A percentile compares a stretch with the other conserved stretches of the same genome.
phyloP scores from a whole-genome alignment of 2,113 vertebrate species.

The Casuarius casuarius region DNA sequence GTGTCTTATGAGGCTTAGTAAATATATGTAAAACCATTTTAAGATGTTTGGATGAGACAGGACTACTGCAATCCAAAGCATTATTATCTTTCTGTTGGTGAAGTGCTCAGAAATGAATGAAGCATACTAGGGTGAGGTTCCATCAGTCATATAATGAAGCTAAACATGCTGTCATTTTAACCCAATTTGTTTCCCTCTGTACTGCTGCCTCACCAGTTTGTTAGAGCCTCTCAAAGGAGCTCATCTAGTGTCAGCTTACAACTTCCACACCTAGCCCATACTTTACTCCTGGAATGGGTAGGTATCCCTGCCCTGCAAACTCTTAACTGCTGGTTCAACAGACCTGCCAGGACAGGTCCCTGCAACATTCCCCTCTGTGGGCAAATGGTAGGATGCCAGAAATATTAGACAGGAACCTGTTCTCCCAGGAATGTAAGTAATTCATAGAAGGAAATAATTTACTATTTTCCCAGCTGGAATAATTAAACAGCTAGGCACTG shows the following conservation, averaged over 20 bases:
- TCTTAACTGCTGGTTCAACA: conserved; percentile 75
- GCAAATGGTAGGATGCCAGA: conserved; percentile 71
- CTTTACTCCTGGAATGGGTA: conserved; percentile 60
- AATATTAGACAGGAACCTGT: conserved; percentile 81
- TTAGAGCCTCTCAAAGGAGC: conserved; percentile 66
- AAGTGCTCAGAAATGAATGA: conserved; percentile 67
- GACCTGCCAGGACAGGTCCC: conserved; percentile 81
- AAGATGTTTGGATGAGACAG: conserved; percentile 59
- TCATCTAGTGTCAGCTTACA: conserved; percentile 68
- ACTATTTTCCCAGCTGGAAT: conserved; percentile 68
- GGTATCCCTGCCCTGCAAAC: conserved; percentile 68
- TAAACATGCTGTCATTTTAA: conserved; percentile 65
- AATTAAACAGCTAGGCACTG: conserved; percentile 50
- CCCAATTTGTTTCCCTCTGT: conserved; percentile 67
- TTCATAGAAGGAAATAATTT: conserved; percentile 79
- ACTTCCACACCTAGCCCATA: conserved; percentile 68
- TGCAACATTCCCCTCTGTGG: conserved; percentile 70
- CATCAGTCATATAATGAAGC: conserved; percentile 69
- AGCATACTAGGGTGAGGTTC: conserved; percentile 65
- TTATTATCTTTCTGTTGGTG: conserved; percentile 58
- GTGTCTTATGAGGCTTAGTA: conserved; percentile 38
- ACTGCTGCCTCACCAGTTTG: conserved; percentile 67
- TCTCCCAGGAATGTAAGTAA: conserved; percentile 82
- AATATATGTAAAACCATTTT: conserved; percentile 29
- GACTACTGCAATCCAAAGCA: conserved; percentile 46